These are phyloP conservation scores for Yponomeuta cagnagella DNA, from an alignment of 2,888 invertebrate genomes.

Conservation along the genomic window DNA sequence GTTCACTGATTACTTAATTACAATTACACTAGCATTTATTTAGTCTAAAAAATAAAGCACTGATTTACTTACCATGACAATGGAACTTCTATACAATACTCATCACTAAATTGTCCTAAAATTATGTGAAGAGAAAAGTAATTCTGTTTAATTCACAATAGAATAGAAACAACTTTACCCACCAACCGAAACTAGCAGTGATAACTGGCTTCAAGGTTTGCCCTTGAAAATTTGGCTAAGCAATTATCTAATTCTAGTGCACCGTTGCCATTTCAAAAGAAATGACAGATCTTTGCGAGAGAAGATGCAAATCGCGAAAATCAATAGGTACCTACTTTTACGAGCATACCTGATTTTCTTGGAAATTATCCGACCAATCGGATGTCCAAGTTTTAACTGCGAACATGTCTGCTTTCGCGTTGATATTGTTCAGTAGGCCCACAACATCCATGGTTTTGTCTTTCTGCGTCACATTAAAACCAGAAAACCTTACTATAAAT, in stretches of 20 bases:
- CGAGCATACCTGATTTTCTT: conserved; percentile 63
- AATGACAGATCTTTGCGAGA: not conserved
- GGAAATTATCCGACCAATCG: conserved; percentile 65
- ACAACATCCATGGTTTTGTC: conserved; percentile 55
- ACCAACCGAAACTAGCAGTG: not conserved
- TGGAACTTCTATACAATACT: no score
- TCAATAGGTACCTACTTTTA: not conserved
- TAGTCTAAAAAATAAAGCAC: no score
- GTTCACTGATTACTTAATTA: no score
- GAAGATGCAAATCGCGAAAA: not conserved
- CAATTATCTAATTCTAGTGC: not conserved
- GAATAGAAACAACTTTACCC: not conserved
- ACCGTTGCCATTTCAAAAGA: not conserved
- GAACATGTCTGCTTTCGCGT: conserved; percentile 66
- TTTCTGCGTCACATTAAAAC: not conserved
- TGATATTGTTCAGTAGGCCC: conserved; percentile 60
- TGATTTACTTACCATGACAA: no score
- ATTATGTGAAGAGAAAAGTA: no score
- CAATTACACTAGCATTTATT: no score
- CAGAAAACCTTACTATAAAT: not conserved
- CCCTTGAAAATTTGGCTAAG: not conserved
- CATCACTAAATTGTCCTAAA: no score
- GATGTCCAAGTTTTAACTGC: conserved; percentile 69
- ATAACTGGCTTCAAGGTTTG: not conserved
- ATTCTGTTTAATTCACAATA: no score